Evolutionary conservation across 37 sponge, comb jelly and placozoan species (phyloP), one percentile per base, ranked within the genome.

Genomic region (Haliclona indistincta): DNA sequence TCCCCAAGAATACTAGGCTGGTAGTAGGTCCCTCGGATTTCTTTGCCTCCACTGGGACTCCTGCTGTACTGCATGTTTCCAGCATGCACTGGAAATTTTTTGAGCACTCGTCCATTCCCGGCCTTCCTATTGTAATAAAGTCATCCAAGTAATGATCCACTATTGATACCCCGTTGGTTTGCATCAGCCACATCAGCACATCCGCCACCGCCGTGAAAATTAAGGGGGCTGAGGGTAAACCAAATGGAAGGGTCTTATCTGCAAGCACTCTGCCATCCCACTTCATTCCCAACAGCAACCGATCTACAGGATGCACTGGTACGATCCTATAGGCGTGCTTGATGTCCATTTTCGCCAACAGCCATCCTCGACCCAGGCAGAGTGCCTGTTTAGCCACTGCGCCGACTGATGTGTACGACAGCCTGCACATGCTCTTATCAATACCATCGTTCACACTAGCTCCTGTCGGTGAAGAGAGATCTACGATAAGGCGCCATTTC

Each of bases 61-160:
- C 77, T 8, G 35, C 10, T 3, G 13, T 54, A 8, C 30, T 30
- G 54, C 52, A 77, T 4, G 33, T 39, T n/a, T 25, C 32, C 49
- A 28, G 53, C 36, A 76, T 64, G 49, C 34, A 64, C 1, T 10
- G 22, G 34, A 71, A 7, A 6, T 71, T 28, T 4, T 34, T 13
- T 26, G 38, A 29, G 8, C 69, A 41, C 29, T 37, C 43, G 22
- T 2, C 44, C 2, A 47, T 20, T 10, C 28, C 32, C n/a, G 62
- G 69, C 8, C 35, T 8, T 28, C 38, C 70, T n/a, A 69, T 29
- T 33, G 49, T 34, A 5, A 69, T 11, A 70, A 71, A 77, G 35
- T 76, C 66, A 40, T 76, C 77, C 5, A 76, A 51, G 65, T 76
- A 76, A n/a, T n/a, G n/a, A n/a, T n/a, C n/a, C n/a, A n/a, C n/a